A percentile compares a stretch with the other conserved stretches of the same genome.
Conservation (phyloP, 2,888 invertebrate genomes). For the Ectemnius continuus region DNA sequence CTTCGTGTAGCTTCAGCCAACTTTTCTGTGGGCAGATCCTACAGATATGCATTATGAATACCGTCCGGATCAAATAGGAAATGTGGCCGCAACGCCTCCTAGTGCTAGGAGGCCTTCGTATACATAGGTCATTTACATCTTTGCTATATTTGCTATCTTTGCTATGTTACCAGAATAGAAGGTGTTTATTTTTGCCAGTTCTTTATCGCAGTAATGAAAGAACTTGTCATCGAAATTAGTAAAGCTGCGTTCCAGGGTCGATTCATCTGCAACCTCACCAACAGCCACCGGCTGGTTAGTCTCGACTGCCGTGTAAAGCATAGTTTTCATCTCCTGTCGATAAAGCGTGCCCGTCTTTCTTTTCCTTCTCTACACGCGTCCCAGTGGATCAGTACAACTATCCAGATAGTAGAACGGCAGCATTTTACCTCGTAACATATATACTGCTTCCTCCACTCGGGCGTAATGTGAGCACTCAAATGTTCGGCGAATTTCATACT, state of each 20-base stretch:
- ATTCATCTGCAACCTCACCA: conserved; percentile 80
- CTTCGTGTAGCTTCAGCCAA: conserved; percentile 92
- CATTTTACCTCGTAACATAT: conserved; percentile 85
- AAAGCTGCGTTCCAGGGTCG: conserved; percentile 85
- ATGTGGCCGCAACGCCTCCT: background rate
- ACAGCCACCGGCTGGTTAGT: conserved; percentile 88
- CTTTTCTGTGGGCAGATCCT: conserved; percentile 82
- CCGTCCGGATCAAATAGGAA: background rate
- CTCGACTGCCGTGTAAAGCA: conserved; percentile 89
- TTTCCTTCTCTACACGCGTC: background rate
- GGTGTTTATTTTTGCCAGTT: conserved; percentile 92
- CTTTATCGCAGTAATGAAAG: conserved; percentile 90
- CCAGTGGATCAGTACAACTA: background rate
- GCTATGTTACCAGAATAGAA: conserved; percentile 85
- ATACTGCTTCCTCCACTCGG: conserved; percentile 95
- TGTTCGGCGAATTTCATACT: conserved; percentile 95
- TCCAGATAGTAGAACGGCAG: too few relatives aligned
- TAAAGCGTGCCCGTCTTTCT: conserved; percentile 9
- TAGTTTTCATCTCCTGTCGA: conserved; percentile 88
- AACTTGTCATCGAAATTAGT: conserved; percentile 91
- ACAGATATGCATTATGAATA: background rate
- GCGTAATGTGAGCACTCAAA: conserved; percentile 91
- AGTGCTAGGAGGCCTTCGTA: too few relatives aligned
- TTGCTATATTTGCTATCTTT: too few relatives aligned
- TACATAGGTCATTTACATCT: too few relatives aligned